Base-by-base conservation (phyloP, 1,140 invertebrate species). In the Scaptomyza montana region DNA sequence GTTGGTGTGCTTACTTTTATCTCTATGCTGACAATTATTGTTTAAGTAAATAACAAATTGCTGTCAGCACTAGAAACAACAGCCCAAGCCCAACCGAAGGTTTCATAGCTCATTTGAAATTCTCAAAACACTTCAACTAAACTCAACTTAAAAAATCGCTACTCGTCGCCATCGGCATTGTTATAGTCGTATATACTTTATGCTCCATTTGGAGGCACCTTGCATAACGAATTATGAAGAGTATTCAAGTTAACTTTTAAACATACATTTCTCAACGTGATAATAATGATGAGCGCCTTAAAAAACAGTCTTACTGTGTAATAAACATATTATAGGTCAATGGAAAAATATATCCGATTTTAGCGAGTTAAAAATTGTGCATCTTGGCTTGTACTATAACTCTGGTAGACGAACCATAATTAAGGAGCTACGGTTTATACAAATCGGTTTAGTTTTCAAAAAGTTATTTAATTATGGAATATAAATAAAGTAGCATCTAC, bases 1-100 rank as follows among this genome's bases (percentile, higher is more conserved):
- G 49, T 41, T 30, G 60, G 8, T 55, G 50, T 65, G 13, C 56
- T 49, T 50, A 19, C 57, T 36, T 64, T 64, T 64, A 64, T 63
- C 57, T 70, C 63, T 74, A 74, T 62, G 71, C 54, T 72, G 51
- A 87, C 86, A 87, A 70, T 78, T 74, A 79, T 89, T 79, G 76
- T 77, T 70, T 39, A 19, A 45, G 33, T 33, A 51, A 63, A 77
- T 47, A 76, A 72, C 25, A 79, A 77, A 70, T 78, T 77, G 46
- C 50, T 67, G 28, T 36, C 36, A 65, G 63, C 89, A 89, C 82
- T 87, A 87, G 78, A 78, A 89, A 74, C 64, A 69, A 72, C 55
- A 71, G 50, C 57, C 47, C 45, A 53, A 46, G 36, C 68, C 41
- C 63, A 71, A 46, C 21, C 57, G 78, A 87, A 87, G 82, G 82